Conservation (phyloP, 2,888 invertebrate genomes). For the Buathra laborator region DNA sequence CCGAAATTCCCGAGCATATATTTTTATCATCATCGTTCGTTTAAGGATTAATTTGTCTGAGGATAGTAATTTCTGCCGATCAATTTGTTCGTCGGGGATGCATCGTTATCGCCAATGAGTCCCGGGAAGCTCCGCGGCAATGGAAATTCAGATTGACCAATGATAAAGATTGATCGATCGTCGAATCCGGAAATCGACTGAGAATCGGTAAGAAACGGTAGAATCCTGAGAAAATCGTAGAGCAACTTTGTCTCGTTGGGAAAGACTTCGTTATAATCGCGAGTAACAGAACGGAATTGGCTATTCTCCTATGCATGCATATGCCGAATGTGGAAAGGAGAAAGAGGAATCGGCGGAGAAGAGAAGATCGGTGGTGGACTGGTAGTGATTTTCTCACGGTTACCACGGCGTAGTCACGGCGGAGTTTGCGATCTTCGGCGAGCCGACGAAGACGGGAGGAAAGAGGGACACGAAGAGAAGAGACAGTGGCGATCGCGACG, state of each 20-base stretch:
- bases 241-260: constrained; percentile 53
- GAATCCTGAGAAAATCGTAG: constrained; percentile 55
- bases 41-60: neutral
- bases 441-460: constrained; percentile 45
- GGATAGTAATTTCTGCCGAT: neutral
- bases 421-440: constrained; percentile 54
- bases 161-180: constrained; percentile 56
- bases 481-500: constrained; percentile 63
- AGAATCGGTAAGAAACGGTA: neutral
- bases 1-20: neutral
- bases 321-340: constrained; percentile 42
- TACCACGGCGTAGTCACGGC: constrained; percentile 60
- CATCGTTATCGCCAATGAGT: neutral
- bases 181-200: constrained; percentile 39
- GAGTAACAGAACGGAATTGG: constrained; percentile 44
- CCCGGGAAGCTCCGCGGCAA: neutral
- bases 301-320: constrained; percentile 49
- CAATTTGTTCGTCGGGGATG: neutral
- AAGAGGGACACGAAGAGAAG: constrained; percentile 52
- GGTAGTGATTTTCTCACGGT: constrained; percentile 74
- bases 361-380: constrained; percentile 56
- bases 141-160: constrained; percentile 23
- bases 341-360: constrained; percentile 46
- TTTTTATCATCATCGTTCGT: neutral
- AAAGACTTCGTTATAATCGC: constrained; percentile 69